These are phyloP conservation scores for Acanthosepion esculentum DNA, from an alignment of 2,888 invertebrate genomes.

Conservation along the genomic window DNA sequence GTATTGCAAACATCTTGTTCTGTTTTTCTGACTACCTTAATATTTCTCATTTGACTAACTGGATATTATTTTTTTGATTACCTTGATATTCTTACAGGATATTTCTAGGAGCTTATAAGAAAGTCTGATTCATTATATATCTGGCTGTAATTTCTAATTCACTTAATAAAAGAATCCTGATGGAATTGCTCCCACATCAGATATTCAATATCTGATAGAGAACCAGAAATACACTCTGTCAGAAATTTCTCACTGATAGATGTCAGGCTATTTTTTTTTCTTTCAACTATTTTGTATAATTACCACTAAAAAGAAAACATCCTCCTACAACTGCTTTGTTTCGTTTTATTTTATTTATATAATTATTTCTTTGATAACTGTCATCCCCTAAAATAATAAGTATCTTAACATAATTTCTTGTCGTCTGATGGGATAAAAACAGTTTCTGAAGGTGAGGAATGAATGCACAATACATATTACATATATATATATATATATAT, in stretches of 20 bases:
- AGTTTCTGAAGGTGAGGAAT: no score
- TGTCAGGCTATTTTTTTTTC: background rate
- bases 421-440: no score
- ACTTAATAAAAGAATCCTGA: background rate
- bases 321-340: background rate
- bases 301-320: no score
- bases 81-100: background rate
- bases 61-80: background rate
- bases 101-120: no score
- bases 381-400: no score
- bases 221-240: background rate
- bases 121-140: background rate
- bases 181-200: background rate
- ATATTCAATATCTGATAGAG: background rate
- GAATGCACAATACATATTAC: no score
- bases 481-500: no score
- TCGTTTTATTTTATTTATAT: no score
- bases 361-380: no score
- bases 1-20: background rate
- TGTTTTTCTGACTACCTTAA: no score
- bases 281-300: background rate
- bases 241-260: background rate
- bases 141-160: background rate
- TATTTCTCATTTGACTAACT: no score
- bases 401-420: no score